Base-by-base conservation (phyloP, 2,888 invertebrate genomes). In the Zeuzera pyrina region DNA sequence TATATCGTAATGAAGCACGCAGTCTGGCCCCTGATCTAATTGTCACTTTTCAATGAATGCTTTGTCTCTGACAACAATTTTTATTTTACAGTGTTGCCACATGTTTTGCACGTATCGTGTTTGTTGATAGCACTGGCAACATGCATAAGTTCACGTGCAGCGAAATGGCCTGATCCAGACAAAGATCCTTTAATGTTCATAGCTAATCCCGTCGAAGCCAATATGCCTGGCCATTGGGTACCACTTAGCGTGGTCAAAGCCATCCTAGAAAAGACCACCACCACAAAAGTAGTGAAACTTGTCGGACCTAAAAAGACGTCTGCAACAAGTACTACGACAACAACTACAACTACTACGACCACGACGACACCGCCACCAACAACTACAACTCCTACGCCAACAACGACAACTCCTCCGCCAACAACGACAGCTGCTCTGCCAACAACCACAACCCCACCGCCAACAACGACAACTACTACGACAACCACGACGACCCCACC, bases 141-240 rank as follows among this genome's bases (percentile, higher is more conserved):
- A n/a, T n/a, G n/a, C n/a, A n/a, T n/a, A n/a, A n/a, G n/a, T n/a
- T n/a, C n/a, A n/a, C n/a, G n/a, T n/a, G n/a, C n/a, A n/a, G 23
- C 21, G 1, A 35, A 36, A 21, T 53, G 51, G 41, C 54, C 49
- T 1, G 32, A 45, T 11, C 43, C 49, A 2, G 30, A 44, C 13
- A 41, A 53, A 2, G 69, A 70, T 21, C 47, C 55, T 2, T 35
- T 71, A 3, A 31, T 68, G 8, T 71, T 52, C 33, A 59, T 68
- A 3, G 53, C 59, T 0, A 70, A 70, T 27, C 69, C 69, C 6
- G 46, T 68, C 1, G 69, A 70, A 42, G 45, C 69, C 0, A 41
- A 56, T 3, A 52, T 69, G 53, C 69, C 69, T 0, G 57, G 69
- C 2, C 69, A 69, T 35, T 70, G 69, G 69, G 36, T 70, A 2